Base-by-base conservation (phyloP, 2,797 vertebrate genomes). In the Lithobates pipiens region DNA sequence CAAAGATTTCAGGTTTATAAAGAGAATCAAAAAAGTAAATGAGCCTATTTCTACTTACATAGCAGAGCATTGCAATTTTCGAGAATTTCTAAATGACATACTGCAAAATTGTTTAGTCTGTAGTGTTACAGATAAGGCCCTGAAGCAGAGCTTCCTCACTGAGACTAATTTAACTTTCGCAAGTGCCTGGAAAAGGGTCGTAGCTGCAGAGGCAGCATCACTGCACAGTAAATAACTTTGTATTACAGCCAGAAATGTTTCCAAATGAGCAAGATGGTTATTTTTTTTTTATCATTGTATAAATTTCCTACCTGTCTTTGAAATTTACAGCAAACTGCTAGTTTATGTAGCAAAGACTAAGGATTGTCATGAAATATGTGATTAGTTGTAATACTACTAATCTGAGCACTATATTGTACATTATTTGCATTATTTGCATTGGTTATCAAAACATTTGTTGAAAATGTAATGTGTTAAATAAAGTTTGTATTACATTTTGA, bases 21-120 rank as follows among this genome's bases (percentile, higher is more conserved):
- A 80, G 36, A 34, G 46, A 71, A 80, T 80, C 67, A 54, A 54
- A 61, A 80, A 29, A 80, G 79, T 72, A 80, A 80, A 80, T 80
- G 79, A 80, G 67, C 69, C 77, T 70, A 50, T 72, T 80, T 80
- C 79, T 80, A 72, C 79, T 80, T 80, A 71, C 29, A 72, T 80
- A 72, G 79, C 79, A 80, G 79, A 80, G 70, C 79, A 80, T 71
- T 72, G 79, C 79, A 80, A 80, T 80, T 80, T 57, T 80, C 23
- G 32, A 36, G 79, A 72, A 80, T 57, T 80, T 72, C 79, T 80
- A 80, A 80, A 72, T 80, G 79, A 70, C 79, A 72, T 80, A 68
- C 79, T 72, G 69, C 27, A 69, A 80, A 80, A 80, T 80, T 80
- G 79, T 80, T 80, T 72, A 71, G 79, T 69, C 79, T 80, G 79